These are phyloP conservation scores for Oscheius sp. DNA, from an alignment of 2,888 invertebrate genomes.

Conservation along the genomic window DNA sequence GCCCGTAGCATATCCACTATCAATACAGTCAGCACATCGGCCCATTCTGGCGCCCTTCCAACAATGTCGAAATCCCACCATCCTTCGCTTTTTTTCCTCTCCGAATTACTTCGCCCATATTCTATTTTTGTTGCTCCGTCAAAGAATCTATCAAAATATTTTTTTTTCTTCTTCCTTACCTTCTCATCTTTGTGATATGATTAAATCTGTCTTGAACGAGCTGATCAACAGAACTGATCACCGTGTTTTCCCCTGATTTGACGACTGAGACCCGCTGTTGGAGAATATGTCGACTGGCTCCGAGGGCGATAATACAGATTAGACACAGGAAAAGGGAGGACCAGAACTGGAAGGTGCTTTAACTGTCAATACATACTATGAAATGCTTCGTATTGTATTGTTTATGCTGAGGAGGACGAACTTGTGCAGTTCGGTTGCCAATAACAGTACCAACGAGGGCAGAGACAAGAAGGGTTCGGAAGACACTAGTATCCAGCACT, in stretches of 20 bases:
- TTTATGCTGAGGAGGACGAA: slow-evolving; percentile 14
- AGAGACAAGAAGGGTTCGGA: slow-evolving; percentile 35
- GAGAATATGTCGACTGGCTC: slow-evolving; percentile 41
- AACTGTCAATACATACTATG: slow-evolving; percentile 27
- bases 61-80: slow-evolving; percentile 25
- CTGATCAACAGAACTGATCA: slow-evolving; percentile 37
- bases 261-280: slow-evolving; percentile 38
- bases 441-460: slow-evolving; percentile 41
- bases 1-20: slow-evolving; percentile 45
- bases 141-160: background rate
- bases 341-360: slow-evolving; percentile 43
- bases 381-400: slow-evolving; percentile 40
- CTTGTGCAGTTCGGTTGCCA: slow-evolving; percentile 45
- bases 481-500: slow-evolving; percentile 6
- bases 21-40: slow-evolving; percentile 39
- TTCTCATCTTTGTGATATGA: background rate
- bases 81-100: background rate
- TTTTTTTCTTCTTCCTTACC: slow-evolving; percentile 6
- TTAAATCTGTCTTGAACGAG: slow-evolving; percentile 38
- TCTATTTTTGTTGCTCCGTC: slow-evolving; percentile 13
- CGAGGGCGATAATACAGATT: slow-evolving; percentile 40
- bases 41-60: slow-evolving; percentile 29
- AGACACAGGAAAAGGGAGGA: slow-evolving; percentile 40
- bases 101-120: background rate
- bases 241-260: slow-evolving; percentile 36